A percentile compares a stretch with the other conserved stretches of the same genome.
phyloP scores from a whole-genome alignment of 53 echinoderm and acorn worm species.

The Hippasteria phrygiana region DNA sequence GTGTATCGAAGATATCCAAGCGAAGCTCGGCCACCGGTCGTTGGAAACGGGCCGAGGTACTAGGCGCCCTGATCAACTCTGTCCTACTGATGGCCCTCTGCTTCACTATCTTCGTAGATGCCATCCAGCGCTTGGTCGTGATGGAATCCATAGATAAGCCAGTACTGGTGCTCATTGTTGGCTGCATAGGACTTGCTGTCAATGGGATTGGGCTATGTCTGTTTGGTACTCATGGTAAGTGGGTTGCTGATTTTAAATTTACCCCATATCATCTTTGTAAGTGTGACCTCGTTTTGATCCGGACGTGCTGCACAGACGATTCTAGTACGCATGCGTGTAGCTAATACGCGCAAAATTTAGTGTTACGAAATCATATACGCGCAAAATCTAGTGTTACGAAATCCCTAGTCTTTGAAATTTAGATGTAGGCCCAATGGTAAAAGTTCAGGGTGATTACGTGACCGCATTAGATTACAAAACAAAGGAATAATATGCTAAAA shows the following conservation, averaged over 20 bases:
- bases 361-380: no score
- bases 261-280: not conserved
- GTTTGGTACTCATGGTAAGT: slow-evolving; percentile 87
- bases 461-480: no score
- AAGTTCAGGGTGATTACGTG: no score
- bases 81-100: slow-evolving; percentile 91
- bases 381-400: no score
- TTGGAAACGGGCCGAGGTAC: slow-evolving; percentile 89
- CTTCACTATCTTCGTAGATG: slow-evolving; percentile 90
- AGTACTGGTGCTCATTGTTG: slow-evolving; percentile 76
- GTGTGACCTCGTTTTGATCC: not conserved
- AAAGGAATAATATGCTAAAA: no score
- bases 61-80: slow-evolving; percentile 88
- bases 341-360: no score
- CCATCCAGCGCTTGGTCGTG: slow-evolving; percentile 71
- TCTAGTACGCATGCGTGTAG: no score
- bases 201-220: slow-evolving; percentile 76
- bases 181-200: slow-evolving; percentile 76
- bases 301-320: no score
- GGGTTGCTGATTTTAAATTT: not conserved
- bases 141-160: slow-evolving; percentile 77
- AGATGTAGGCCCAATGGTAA: no score
- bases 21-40: slow-evolving; percentile 76
- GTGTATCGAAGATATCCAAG: slow-evolving; percentile 74
- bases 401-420: no score